phyloP scores from a whole-genome alignment of 2,888 invertebrate genomes.

The Tenthredo mesomela region DNA sequence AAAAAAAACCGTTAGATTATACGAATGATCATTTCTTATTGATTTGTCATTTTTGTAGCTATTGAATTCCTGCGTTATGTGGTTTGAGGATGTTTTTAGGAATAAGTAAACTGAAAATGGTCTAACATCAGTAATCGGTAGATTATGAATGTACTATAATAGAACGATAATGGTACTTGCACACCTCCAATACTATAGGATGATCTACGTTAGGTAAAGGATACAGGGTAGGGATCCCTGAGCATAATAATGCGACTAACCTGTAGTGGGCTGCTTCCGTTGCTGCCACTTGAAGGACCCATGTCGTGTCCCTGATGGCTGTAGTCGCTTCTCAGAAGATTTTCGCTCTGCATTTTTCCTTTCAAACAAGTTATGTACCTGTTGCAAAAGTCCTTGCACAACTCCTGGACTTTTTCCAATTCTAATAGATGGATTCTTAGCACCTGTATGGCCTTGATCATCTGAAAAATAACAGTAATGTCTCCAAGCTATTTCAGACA shows the following conservation, averaged over 20 bases:
- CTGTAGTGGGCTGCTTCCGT: constrained; percentile 77
- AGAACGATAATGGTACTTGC: constrained; percentile 61
- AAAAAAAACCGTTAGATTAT: background rate
- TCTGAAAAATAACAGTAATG: constrained; percentile 78
- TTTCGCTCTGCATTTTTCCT: constrained; percentile 94
- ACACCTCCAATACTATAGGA: constrained; percentile 72
- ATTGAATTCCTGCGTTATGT: background rate
- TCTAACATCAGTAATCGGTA: background rate
- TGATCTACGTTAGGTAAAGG: constrained; percentile 73
- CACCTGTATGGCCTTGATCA: constrained; percentile 94
- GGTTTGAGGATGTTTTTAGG: background rate
- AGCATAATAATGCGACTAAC: constrained; percentile 70
- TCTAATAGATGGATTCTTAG: constrained; percentile 95
- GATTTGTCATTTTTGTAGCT: background rate
- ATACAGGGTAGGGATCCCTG: constrained; percentile 67
- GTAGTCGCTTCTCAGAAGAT: constrained; percentile 90
- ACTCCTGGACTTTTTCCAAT: constrained; percentile 95
- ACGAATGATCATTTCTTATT: background rate
- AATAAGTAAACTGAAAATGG: background rate
- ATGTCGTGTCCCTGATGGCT: constrained; percentile 79
- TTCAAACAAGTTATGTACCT: constrained; percentile 95
- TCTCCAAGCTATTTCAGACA: constrained; percentile 23
- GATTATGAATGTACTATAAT: background rate
- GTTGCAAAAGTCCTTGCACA: constrained; percentile 97
- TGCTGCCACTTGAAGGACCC: constrained; percentile 76